Percentiles rank a stretch among this genome's conserved stretches.
Conservation (phyloP, 1,140 invertebrate genomes). For the Prorops nasuta region DNA sequence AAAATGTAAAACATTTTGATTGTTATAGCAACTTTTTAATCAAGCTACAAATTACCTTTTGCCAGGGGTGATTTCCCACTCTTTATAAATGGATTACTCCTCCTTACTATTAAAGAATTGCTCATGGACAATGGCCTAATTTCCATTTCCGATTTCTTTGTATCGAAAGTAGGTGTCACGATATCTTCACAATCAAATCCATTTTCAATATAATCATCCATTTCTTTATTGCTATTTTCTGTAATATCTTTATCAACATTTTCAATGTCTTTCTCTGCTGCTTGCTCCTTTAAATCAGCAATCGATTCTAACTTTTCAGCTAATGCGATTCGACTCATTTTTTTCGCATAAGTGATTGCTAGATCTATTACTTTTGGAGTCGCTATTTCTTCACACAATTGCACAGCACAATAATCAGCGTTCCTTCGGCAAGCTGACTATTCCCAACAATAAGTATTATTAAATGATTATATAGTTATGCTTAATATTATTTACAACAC, state of each 20-base stretch:
- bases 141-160: slow-evolving; percentile 28
- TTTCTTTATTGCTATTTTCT: slow-evolving; percentile 23
- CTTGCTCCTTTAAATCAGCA: slow-evolving; percentile 37
- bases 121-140: slow-evolving; percentile 44
- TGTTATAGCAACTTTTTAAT: background rate
- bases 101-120: slow-evolving; percentile 27
- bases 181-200: slow-evolving; percentile 14
- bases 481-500: slow-evolving; percentile 24
- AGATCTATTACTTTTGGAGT: slow-evolving; percentile 75
- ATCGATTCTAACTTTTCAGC: slow-evolving; percentile 68
- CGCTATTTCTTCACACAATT: slow-evolving; percentile 81
- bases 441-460: slow-evolving; percentile 14
- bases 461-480: slow-evolving; percentile 8
- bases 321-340: slow-evolving; percentile 72
- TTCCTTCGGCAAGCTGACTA: slow-evolving; percentile 80
- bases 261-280: slow-evolving; percentile 39
- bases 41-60: slow-evolving; percentile 28
- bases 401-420: slow-evolving; percentile 80
- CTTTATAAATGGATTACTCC: slow-evolving; percentile 47
- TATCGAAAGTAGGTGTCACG: slow-evolving; percentile 15
- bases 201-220: slow-evolving; percentile 40
- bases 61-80: slow-evolving; percentile 24
- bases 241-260: slow-evolving; percentile 42
- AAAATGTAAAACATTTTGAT: background rate
- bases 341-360: slow-evolving; percentile 83